Conservation (phyloP, 2,888 invertebrate species). For the Sesamia inferens region DNA sequence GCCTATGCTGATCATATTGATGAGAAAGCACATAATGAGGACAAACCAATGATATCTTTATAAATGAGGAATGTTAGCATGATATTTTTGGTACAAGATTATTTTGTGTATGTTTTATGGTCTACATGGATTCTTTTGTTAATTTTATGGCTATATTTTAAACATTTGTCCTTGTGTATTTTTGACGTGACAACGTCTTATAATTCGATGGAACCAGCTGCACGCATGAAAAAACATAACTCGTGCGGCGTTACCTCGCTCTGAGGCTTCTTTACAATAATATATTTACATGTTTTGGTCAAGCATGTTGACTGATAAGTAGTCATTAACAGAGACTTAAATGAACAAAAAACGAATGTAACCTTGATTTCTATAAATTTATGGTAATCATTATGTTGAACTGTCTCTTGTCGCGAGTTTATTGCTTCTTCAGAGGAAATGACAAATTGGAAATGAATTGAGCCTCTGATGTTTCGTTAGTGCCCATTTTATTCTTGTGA, state of each 20-base stretch:
- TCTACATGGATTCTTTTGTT: too few species aligned
- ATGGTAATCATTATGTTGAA: not conserved
- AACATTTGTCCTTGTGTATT: not conserved
- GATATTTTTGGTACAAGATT: not conserved
- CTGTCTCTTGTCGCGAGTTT: not conserved
- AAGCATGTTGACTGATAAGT: not conserved
- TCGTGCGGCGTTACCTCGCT: too few species aligned
- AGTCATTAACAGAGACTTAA: not conserved
- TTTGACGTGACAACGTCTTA: not conserved
- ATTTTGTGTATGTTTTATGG: slow-evolving; percentile 1
- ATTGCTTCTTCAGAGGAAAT: not conserved
- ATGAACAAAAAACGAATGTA: not conserved
- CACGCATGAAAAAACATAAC: too few species aligned
- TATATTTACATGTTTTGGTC: too few species aligned
- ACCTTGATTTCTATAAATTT: not conserved
- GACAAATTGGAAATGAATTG: not conserved
- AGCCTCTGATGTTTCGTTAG: not conserved
- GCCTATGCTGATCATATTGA: not conserved
- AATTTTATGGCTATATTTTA: not conserved
- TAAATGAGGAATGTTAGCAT: not conserved
- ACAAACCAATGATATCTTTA: not conserved
- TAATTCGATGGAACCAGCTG: too few species aligned
- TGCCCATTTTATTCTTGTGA: not conserved
- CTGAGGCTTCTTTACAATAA: too few species aligned
- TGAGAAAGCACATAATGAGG: not conserved